Conservation (phyloP, 2,113 vertebrate species). For the Platysteira castanea region DNA sequence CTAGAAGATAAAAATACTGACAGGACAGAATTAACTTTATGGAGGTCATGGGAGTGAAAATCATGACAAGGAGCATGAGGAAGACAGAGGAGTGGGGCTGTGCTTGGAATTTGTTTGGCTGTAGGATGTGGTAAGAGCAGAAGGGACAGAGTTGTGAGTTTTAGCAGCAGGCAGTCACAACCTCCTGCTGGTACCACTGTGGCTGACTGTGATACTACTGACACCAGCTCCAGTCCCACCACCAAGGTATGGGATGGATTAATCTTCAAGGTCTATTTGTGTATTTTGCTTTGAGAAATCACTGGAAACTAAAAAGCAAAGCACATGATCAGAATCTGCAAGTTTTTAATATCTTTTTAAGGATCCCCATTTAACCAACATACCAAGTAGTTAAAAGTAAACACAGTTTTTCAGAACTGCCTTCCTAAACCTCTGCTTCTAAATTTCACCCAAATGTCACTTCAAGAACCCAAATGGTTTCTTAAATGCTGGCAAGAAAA, state of each 20-base stretch:
- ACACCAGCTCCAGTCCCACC: background rate
- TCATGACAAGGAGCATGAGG: background rate
- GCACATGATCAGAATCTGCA: rapidly evolving
- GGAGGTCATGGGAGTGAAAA: background rate
- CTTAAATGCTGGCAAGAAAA: background rate
- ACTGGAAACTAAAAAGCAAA: background rate
- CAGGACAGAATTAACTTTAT: background rate
- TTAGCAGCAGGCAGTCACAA: background rate
- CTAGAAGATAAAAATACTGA: background rate
- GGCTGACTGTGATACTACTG: background rate
- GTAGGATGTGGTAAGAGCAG: background rate
- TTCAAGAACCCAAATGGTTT: background rate
- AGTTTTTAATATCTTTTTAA: background rate
- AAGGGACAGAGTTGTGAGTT: background rate
- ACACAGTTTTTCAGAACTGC: background rate
- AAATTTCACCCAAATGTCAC: background rate
- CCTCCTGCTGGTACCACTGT: rapidly evolving
- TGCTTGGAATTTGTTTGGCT: background rate
- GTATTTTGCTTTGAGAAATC: background rate
- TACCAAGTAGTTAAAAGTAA: background rate
- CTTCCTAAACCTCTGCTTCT: background rate
- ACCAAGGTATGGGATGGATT: background rate
- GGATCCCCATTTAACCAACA: background rate
- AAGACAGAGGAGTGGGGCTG: background rate
- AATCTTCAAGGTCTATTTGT: background rate